Evolutionary conservation across 2,888 invertebrate species (phyloP).

Genomic region (Loripinus fragilis): DNA sequence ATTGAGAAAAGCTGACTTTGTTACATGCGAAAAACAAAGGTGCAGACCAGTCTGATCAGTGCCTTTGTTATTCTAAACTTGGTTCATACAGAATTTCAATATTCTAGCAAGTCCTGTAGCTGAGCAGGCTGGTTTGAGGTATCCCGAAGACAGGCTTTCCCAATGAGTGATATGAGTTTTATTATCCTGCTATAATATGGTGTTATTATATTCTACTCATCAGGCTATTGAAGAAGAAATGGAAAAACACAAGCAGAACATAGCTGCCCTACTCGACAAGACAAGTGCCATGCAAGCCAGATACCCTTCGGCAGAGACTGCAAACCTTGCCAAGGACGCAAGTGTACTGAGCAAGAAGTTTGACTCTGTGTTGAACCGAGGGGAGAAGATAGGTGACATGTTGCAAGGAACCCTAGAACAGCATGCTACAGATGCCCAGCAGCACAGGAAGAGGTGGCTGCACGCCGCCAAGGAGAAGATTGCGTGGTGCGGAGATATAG

Average conservation of each 20-base stretch:
- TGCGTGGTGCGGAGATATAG: slow-evolving; percentile 89
- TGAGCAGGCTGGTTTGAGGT: too few species aligned
- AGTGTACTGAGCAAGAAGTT: slow-evolving; percentile 84
- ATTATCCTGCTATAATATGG: too few species aligned
- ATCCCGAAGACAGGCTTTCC: too few species aligned
- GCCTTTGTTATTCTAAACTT: too few species aligned
- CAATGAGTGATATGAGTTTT: too few species aligned
- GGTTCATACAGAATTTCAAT: too few species aligned
- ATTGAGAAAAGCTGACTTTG: too few species aligned
- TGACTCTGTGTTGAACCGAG: slow-evolving; percentile 90
- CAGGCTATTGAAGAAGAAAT: slow-evolving; percentile 88
- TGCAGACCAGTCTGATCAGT: too few species aligned
- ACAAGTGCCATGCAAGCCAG: slow-evolving; percentile 71
- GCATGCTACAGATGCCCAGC: slow-evolving; percentile 92
- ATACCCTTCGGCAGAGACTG: slow-evolving; percentile 79
- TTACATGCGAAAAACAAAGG: too few species aligned
- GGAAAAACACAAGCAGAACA: slow-evolving; percentile 89
- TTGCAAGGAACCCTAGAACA: slow-evolving; percentile 93
- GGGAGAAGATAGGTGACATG: slow-evolving; percentile 87
- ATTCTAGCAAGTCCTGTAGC: too few species aligned
- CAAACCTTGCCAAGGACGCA: slow-evolving; percentile 79
- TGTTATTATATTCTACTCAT: too few species aligned
- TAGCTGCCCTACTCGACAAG: slow-evolving; percentile 92
- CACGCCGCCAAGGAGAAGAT: slow-evolving; percentile 93
- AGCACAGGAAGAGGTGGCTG: slow-evolving; percentile 91